A percentile compares a stretch with the other conserved stretches of the same genome.
phyloP scores from a whole-genome alignment of 2,113 vertebrate species.

The Herpailurus yagouaroundi region DNA sequence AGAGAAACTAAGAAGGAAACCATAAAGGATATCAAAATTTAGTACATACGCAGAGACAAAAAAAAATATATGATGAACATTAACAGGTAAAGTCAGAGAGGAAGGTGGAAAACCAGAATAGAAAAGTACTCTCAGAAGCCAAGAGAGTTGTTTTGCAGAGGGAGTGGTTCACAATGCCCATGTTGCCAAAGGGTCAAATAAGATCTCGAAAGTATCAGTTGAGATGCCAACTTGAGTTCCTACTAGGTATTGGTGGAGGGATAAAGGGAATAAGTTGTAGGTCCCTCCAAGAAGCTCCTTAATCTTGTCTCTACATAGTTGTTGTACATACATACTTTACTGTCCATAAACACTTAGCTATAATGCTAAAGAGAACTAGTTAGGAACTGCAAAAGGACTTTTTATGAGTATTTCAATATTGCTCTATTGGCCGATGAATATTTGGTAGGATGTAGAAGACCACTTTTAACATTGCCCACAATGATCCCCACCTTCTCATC shows the following conservation, averaged over 20 bases:
- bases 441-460: neutral
- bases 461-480: neutral
- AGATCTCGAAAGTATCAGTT: neutral
- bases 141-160: neutral
- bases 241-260: neutral
- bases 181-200: neutral
- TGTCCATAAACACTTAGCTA: neutral
- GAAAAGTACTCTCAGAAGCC: neutral
- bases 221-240: neutral
- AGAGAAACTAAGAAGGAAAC: neutral
- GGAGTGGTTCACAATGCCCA: neutral
- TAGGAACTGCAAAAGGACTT: neutral
- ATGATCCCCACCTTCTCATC: neutral
- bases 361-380: neutral
- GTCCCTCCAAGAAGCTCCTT: neutral
- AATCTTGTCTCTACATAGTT: neutral
- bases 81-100: neutral
- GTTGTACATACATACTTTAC: neutral
- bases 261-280: neutral
- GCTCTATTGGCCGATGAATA: neutral
- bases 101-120: neutral
- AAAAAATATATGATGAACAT: neutral
- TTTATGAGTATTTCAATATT: neutral
- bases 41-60: neutral
- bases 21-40: neutral